Evolutionary conservation across 2,797 vertebrate species (phyloP), one percentile per base, ranked within the genome.

Genomic region (Mallotus villosus): DNA sequence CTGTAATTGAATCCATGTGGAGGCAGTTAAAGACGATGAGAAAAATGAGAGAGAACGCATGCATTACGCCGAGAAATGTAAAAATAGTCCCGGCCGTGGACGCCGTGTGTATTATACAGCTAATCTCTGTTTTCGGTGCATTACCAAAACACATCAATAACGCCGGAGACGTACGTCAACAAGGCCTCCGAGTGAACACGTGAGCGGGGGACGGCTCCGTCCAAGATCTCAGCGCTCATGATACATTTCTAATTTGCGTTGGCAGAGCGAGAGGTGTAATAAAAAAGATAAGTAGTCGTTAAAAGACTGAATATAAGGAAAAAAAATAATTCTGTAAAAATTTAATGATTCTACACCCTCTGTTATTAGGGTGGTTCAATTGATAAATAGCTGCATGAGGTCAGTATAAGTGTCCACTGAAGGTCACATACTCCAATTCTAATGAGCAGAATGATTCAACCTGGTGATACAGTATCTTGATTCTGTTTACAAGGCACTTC

Each of bases 1-100:
- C 78, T 80, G 74, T 85, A 85, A 91, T 86, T 84, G 78, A 85
- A 87, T 85, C 74, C 90, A 90, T 82, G 83, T 88, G 89, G 79
- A 60, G 64, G 82, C 77, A 76, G 83, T 86, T 86, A 79, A 81
- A 85, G 84, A 80, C 67, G 17, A 71, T 53, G 76, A 74, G 69
- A 82, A 76, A 78, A 87, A 82, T 80, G 46, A 83, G 77, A 83
- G 77, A 77, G 64, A 74, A 78, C 78, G 41, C 32, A 70, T 76
- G 72, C 72, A 73, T 74, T 67, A 68, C 61, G 63, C 70, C 57
- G 65, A 77, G 63, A 74, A 79, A 80, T 69, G 68, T 62, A 68
- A 72, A 83, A 74, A 77, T 53, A 70, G 64, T 68, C 66, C 37
- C 37, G 71, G 74, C 21, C 68, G 72, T 12, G 71, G 66, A 78